A percentile compares a stretch with the other conserved stretches of the same genome.
Conservation (phyloP, 2,113 vertebrate genomes). For the Acinonyx jubatus region DNA sequence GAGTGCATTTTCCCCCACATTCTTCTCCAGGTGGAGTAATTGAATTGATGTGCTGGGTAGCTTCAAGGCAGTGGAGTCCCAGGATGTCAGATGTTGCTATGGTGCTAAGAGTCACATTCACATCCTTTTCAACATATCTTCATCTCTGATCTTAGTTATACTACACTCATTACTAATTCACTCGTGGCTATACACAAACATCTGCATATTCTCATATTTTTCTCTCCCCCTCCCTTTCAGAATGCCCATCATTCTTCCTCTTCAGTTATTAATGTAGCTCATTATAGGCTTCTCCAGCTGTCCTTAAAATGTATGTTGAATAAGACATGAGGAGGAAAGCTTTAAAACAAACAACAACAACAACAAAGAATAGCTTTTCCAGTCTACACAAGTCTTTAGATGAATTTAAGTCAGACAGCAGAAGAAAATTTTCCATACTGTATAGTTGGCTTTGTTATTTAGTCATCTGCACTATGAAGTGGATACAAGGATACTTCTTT, state of each 20-base stretch:
- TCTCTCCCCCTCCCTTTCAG: constrained; percentile 71
- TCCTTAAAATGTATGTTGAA: constrained; percentile 79
- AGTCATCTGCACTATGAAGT: background rate
- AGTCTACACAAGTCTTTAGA: constrained; percentile 74
- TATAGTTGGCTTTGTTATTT: background rate
- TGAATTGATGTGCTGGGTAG: constrained; percentile 52
- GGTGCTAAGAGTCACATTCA: constrained; percentile 55
- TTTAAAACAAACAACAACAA: constrained; percentile 73
- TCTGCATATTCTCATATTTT: constrained; percentile 74
- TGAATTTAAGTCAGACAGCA: constrained; percentile 38
- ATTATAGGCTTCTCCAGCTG: constrained; percentile 79
- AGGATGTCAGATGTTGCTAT: constrained; percentile 58
- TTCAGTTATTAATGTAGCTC: constrained; percentile 78
- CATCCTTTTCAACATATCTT: constrained; percentile 59
- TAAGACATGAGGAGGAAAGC: constrained; percentile 82
- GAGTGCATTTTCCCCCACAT: constrained; percentile 27
- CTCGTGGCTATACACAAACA: constrained; percentile 63
- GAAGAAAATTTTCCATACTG: background rate
- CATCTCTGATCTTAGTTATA: constrained; percentile 64
- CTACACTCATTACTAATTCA: constrained; percentile 73
- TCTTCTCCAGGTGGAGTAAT: constrained; percentile 65
- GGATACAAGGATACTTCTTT: background rate
- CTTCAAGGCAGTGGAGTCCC: constrained; percentile 65
- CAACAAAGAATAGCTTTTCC: constrained; percentile 80
- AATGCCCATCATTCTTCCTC: constrained; percentile 74